Evolutionary conservation across 2,797 vertebrate species (phyloP).

Genomic region (Cossypha polioptera): DNA sequence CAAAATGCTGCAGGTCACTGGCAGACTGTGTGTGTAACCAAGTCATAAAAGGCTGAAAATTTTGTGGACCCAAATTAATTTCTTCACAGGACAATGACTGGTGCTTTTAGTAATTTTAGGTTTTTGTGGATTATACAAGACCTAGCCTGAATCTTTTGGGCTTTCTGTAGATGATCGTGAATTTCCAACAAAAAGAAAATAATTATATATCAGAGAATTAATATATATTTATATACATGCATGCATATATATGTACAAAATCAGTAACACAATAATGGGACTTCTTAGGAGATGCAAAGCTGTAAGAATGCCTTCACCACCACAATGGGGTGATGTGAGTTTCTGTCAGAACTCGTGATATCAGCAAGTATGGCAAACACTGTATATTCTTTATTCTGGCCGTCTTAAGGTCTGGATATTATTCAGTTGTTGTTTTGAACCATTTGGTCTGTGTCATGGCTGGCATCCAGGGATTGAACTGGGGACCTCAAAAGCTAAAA

Average conservation of each 20-base stretch:
- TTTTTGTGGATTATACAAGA: neutral
- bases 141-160: neutral
- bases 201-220: neutral
- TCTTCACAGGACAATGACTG: neutral
- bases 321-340: neutral
- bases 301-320: neutral
- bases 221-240: rapidly evolving
- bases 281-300: neutral
- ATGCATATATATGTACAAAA: neutral
- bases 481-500: neutral
- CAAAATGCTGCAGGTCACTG: neutral
- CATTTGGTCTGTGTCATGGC: neutral
- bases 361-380: neutral
- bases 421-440: neutral
- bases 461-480: slow-evolving; percentile 7
- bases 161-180: neutral
- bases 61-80: neutral
- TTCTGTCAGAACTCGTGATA: neutral
- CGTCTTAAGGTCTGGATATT: neutral
- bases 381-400: neutral
- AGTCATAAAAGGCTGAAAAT: neutral
- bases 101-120: neutral
- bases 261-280: neutral
- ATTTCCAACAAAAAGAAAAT: neutral
- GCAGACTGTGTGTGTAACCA: neutral